Evolutionary conservation across 2,888 invertebrate genomes (phyloP), one percentile per base, ranked within the genome.

Genomic region (Plebejus anna): DNA sequence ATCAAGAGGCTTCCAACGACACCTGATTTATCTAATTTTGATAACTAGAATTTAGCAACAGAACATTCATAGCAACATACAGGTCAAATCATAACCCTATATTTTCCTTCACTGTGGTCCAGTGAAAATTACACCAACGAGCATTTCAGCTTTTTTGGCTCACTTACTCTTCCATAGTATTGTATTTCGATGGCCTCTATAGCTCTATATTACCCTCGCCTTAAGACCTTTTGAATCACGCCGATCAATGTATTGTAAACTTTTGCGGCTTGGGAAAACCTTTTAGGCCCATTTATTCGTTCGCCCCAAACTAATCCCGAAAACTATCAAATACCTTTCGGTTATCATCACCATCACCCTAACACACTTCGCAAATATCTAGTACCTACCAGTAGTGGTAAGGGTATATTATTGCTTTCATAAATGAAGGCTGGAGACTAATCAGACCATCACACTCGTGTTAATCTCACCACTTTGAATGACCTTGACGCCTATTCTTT

Each of bases 241-340:
- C 36, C 72, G 66, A 66, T 66, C 66, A 66, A 42, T 72, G 47
- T 72, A 42, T 42, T 72, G n/a, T 72, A 72, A 42, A 42, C 22
- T 72, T 72, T 72, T 47, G 72, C n/a, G 42, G 42, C 42, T 72
- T 47, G 72, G 72, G 22, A 42, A 42, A 72, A 72, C 72, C 72
- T 72, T 72, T 72, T 36, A 66, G 66, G 4, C 66, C 66, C 61
- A 66, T 66, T 66, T 66, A 66, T 66, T 66, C 66, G 32, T 36
- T 66, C 66, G 32, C 66, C 28, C 66, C 36, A 47, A 66, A 66
- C 66, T 66, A 66, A 66, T 32, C 66, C 66, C 32, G 66, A 36
- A 66, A 66, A 66, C 66, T 66, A 66, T 66, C 66, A 36, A 66
- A 66, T 32, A 66, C 66, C 66, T 66, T 66, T 66, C 66, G 13